phyloP scores from a whole-genome alignment of 2,888 invertebrate species.

The Sthenelais limicola region DNA sequence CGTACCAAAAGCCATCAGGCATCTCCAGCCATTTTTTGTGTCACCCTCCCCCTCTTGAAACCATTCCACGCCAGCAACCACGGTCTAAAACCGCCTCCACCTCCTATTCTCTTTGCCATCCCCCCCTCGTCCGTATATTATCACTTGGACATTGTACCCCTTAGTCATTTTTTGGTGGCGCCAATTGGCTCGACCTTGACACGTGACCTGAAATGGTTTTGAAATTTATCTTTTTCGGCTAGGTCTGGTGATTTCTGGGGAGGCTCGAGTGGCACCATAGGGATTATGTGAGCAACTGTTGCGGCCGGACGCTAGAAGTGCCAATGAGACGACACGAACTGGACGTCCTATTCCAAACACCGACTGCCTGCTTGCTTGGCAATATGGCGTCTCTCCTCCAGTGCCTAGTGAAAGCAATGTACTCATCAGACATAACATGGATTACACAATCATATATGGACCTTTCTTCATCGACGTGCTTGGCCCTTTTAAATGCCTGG shows the following conservation, averaged over 20 bases:
- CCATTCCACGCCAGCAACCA: neutral
- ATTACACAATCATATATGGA: too few relatives aligned
- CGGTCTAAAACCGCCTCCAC: neutral
- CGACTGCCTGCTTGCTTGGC: too few relatives aligned
- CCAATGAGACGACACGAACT: too few relatives aligned
- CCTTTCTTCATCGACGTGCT: too few relatives aligned
- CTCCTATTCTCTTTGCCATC: neutral
- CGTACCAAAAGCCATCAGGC: constrained; percentile 10
- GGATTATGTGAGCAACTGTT: too few relatives aligned
- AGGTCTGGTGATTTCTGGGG: neutral
- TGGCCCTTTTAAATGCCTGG: too few relatives aligned
- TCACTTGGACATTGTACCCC: neutral
- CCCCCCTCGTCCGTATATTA: neutral
- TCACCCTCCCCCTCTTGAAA: neutral
- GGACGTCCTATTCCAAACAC: too few relatives aligned
- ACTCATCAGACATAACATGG: too few relatives aligned
- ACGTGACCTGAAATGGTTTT: constrained; percentile 34
- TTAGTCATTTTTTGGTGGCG: constrained; percentile 19
- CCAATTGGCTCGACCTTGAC: constrained; percentile 30
- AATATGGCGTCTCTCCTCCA: too few relatives aligned
- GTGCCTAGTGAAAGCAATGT: too few relatives aligned
- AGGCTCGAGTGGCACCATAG: too few relatives aligned
- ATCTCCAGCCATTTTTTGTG: constrained; percentile 13
- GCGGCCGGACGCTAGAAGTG: too few relatives aligned
- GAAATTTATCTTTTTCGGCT: constrained; percentile 35